These are phyloP conservation scores for Netelia virgata DNA, from an alignment of 2,888 invertebrate genomes.

Conservation along the genomic window DNA sequence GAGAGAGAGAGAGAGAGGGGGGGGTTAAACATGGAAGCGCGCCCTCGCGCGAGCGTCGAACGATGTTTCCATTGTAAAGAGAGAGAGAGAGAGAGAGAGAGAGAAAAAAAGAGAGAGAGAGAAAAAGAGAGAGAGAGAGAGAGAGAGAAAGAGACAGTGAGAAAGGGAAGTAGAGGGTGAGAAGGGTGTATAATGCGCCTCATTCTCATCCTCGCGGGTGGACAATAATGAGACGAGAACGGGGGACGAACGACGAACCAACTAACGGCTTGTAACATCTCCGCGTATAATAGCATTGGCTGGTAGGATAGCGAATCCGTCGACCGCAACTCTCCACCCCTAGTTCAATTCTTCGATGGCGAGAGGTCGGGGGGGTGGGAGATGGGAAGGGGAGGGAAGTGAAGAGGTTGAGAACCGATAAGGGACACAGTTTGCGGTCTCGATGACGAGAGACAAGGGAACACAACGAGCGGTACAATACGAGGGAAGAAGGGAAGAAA, in stretches of 20 bases:
- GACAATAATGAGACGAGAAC: constrained; percentile 52
- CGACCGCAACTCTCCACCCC: constrained; percentile 3
- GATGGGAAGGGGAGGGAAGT: not conserved
- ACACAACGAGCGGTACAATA: not conserved
- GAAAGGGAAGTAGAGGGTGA: constrained; percentile 36
- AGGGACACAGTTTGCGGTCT: constrained; percentile 43
- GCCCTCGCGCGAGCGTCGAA: not conserved
- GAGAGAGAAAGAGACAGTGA: too few relatives aligned
- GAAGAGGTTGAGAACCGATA: constrained; percentile 24
- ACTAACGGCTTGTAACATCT: constrained; percentile 47
- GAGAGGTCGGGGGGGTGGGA: too few relatives aligned
- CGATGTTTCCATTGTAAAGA: not conserved
- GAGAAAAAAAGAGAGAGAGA: not conserved
- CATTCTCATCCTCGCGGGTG: constrained; percentile 49
- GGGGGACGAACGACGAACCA: constrained; percentile 12
- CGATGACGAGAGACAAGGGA: constrained; percentile 15
- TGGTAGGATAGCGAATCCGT: constrained; percentile 17
- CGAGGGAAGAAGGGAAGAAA: not conserved
- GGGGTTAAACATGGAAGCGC: not conserved
- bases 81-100: constrained; percentile 1
- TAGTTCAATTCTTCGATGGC: not conserved
- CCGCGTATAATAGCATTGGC: not conserved
- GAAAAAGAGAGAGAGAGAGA: not conserved
- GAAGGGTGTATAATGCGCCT: constrained; percentile 45
- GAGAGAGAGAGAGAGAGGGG: not conserved